Evolutionary conservation across 1,140 invertebrate species (phyloP), one percentile per base, ranked within the genome.

Genomic region (Drosophila sechellia): DNA sequence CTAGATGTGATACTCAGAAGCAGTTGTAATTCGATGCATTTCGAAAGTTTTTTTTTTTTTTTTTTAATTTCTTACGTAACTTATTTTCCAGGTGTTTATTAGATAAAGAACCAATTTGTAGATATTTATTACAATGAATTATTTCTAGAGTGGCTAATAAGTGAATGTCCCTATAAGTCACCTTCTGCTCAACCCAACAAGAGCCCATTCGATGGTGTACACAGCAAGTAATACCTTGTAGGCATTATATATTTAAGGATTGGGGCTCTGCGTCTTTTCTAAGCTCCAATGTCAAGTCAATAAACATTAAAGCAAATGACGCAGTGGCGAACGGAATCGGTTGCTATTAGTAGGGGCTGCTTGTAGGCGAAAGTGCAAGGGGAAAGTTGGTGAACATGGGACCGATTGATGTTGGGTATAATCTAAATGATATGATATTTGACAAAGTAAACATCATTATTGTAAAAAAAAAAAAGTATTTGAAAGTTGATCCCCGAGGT

Each of bases 221-320:
- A 39, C 12, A n/a, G 13, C 37, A n/a, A 39, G 39, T 42, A 42
- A 42, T 42, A 42, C 17, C n/a, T 42, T 37, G 4, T 37, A 37
- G 39, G 17, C 46, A 40, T 56, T 40, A 49, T 5, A 12, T 61
- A 50, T 43, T 37, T 42, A 15, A 49, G 15, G 17, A 27, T 37
- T 42, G n/a, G 34, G 13, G 34, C 61, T 37, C 20, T 56, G 34
- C 35, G 35, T 34, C 57, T 66, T 20, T 34, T 66, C 35, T 46
- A n/a, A 40, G 70, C 57, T 56, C 71, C 71, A 74, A 77, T 71
- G 75, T 61, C 73, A 71, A 70, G 65, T 77, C 74, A 40, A 70
- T 77, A 77, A 77, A 61, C 54, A 72, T 40, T 48, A 40, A 42
- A 58, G 17, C 39, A 78, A 45, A 65, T 69, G 53, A 65, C 64